Base-by-base conservation (phyloP, 2,113 vertebrate species). In the Henicopernis longicauda region DNA sequence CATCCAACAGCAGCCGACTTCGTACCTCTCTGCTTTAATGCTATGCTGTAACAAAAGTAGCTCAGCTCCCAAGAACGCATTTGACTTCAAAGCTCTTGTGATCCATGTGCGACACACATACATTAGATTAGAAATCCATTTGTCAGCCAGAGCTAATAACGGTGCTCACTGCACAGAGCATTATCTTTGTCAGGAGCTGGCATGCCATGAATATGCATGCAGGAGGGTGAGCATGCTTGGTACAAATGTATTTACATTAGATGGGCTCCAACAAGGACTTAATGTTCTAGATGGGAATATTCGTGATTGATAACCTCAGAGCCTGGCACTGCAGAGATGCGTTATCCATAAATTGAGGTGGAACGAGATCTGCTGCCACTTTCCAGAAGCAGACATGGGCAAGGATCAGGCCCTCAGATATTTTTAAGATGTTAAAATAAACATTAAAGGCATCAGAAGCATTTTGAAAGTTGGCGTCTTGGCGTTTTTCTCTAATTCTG, bases 131-230 rank as follows among this genome's bases (percentile, higher is more conserved):
- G 96, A 92, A 94, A 95, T 36, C 85, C 95, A 50, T 90, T 67
- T 97, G 96, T 94, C 96, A 95, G 66, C 58, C 97, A 93, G 81
- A 84, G 86, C 96, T 96, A 95, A 66, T 40, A n/a, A n/a, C 6
- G 13, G 78, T 7, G 50, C 93, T 96, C 11, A 12, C 85, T 90
- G 93, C 67, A 44, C 94, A 89, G 76, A 86, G 93, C 91, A 67
- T 74, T 82, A 32, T 95, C 96, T 91, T 81, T 86, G 29, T 82
- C 94, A 91, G 90, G 97, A 95, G 86, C 80, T 87, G 90, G 73
- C 93, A 86, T 4, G 0, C 20, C 77, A 92, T 94, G 92, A 95
- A 87, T 95, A 84, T 93, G 79, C 93, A 96, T 54, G 66, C 34
- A 5, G 0, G 59, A 74, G 66, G 80, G 18, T 21, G 50, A 66